Evolutionary conservation across 2,888 invertebrate genomes (phyloP).

Genomic region (Sarcophaga subvicina): DNA sequence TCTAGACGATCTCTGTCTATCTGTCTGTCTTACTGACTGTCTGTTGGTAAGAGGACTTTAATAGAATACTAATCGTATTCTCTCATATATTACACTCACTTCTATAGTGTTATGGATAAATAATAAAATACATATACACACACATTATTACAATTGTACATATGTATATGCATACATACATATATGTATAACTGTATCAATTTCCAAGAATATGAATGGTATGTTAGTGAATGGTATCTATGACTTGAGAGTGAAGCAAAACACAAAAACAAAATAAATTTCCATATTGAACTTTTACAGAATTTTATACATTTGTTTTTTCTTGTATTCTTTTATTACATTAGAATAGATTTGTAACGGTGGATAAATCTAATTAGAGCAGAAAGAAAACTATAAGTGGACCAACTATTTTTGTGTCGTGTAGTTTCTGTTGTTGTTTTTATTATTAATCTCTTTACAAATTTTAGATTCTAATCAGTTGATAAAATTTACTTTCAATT

Average conservation of each 20-base stretch:
- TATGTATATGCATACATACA: background rate
- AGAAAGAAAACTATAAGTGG: too few species aligned
- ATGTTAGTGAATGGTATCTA: constrained; percentile 21
- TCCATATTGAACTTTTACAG: constrained; percentile 32
- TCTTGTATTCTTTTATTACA: constrained; percentile 16
- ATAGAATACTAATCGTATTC: constrained; percentile 56
- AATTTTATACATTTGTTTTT: background rate
- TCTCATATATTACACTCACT: constrained; percentile 41
- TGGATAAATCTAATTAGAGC: too few species aligned
- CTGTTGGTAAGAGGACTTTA: constrained; percentile 46
- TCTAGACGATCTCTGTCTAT: constrained; percentile 27
- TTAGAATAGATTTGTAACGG: constrained; percentile 1
- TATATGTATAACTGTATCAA: constrained; percentile 42
- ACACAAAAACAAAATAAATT: constrained; percentile 37
- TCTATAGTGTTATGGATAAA: background rate
- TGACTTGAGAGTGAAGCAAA: background rate
- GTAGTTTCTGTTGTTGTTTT: too few species aligned
- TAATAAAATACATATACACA: constrained; percentile 3
- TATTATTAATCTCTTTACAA: too few species aligned
- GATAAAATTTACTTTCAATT: too few species aligned
- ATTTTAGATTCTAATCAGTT: too few species aligned
- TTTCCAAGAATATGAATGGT: constrained; percentile 35
- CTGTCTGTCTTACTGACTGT: background rate
- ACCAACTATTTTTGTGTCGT: too few species aligned
- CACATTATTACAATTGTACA: background rate